These are phyloP conservation scores for Sylvietta virens DNA, from an alignment of 2,113 vertebrate genomes.

Conservation along the genomic window DNA sequence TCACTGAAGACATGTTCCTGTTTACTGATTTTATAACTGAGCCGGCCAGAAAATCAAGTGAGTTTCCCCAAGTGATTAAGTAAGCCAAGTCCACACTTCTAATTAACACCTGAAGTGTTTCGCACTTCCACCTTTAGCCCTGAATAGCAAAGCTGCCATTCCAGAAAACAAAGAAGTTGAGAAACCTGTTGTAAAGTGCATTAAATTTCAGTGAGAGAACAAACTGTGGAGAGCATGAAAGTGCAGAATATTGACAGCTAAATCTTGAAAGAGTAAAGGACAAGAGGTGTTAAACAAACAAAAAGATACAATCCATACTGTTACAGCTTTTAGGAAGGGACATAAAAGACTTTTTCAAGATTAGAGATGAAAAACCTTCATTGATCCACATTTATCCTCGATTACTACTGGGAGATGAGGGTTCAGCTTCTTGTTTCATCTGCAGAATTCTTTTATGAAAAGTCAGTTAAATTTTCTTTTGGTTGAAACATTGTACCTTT, in stretches of 20 bases:
- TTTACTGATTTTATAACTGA: neutral
- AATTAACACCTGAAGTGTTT: neutral
- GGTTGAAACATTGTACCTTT: neutral
- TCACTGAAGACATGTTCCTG: neutral
- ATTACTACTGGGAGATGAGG: neutral
- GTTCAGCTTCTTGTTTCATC: neutral
- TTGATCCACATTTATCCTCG: neutral
- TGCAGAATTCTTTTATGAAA: neutral
- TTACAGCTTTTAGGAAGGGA: neutral
- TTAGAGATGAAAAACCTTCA: neutral
- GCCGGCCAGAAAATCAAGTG: neutral
- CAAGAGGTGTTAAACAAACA: neutral
- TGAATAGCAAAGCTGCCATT: neutral
- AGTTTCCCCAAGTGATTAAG: neutral
- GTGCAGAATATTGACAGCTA: neutral
- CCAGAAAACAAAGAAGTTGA: neutral
- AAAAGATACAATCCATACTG: neutral
- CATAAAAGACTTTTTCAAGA: neutral
- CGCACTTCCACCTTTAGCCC: neutral
- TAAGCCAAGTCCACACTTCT: neutral
- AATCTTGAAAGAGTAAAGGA: neutral
- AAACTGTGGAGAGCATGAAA: accelerated
- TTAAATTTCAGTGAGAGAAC: neutral
- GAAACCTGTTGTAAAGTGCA: neutral
- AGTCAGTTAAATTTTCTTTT: neutral